Evolutionary conservation across 92 coral and sea anemone genomes (phyloP), one percentile per base, ranked within the genome.

Genomic region (Heteractis magnifica): DNA sequence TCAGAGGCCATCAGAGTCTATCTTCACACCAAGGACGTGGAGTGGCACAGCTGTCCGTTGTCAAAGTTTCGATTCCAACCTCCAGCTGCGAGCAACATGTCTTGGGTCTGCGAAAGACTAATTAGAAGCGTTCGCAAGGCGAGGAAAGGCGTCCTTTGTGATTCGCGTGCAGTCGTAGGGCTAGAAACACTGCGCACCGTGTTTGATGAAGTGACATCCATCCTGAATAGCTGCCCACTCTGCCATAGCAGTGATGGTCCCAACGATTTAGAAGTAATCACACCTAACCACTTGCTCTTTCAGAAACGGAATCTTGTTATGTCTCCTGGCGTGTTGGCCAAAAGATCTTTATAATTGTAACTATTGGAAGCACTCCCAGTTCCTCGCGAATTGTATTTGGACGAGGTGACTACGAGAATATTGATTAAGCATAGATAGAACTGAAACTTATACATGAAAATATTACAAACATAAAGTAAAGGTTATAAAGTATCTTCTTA

Each of bases 11-110:
- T 56, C 14, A 10, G 15, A 10, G 15, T 3, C 15, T 13, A 56
- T 11, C 62, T 56, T 4, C 62, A 10, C 62, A 11, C 15, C 62
- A 56, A 56, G 14, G 62, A 56, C 11, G 62, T 56, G 0, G 18
- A 23, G 11, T 74, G 78, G 78, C 8, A 34, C 78, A 74, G 20
- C 50, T 74, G 78, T 51, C 78, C 78, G 18, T 74, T 74, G 52
- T 18, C 78, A 7, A 86, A 89, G 23, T 89, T 83, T 86, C n/a
- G 74, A 49, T 87, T 90, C 72, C 84, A 90, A 85, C 87, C 93
- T 34, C 34, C 34, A 26, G 70, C 85, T 48, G 90, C 88, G 11
- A 71, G 88, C 41, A 64, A 86, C 49, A 86, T 90, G 88, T 41
- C 79, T 5, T 84, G 89, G 2, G 89, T 81, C 5, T 90, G 93